Conservation (phyloP, 2,888 invertebrate genomes). For the Mayetiola destructor region DNA sequence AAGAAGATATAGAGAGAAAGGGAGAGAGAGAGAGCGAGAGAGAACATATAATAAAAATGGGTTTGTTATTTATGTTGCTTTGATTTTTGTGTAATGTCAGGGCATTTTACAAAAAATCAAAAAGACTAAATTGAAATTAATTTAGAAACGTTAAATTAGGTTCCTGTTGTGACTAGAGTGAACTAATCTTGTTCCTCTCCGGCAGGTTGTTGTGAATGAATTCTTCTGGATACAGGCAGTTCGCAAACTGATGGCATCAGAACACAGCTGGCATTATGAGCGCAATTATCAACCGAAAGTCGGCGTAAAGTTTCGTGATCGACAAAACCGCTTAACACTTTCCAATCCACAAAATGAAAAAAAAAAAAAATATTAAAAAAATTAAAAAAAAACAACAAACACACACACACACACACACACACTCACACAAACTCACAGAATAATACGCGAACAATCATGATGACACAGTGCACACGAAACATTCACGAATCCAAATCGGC, state of each 20-base stretch:
- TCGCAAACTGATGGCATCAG: constrained; percentile 7
- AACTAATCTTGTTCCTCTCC: constrained; percentile 40
- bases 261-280: neutral
- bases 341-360: neutral
- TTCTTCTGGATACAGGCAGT: constrained; percentile 14
- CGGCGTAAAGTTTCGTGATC: constrained; percentile 3
- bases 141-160: constrained; percentile 23
- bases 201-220: constrained; percentile 28
- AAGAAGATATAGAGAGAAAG: too few relatives aligned
- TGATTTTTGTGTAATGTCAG: constrained; percentile 11
- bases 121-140: constrained; percentile 13
- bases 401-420: neutral
- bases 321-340: neutral
- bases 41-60: neutral
- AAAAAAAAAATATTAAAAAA: too few relatives aligned
- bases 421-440: neutral
- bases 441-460: neutral
- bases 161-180: constrained; percentile 37
- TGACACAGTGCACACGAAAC: neutral
- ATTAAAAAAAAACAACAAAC: too few relatives aligned
- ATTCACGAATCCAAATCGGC: neutral
- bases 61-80: constrained; percentile 14
- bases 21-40: neutral
- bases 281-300: constrained; percentile 6
- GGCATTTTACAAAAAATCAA: constrained; percentile 11